Base-by-base conservation (phyloP, 2,113 vertebrate species). In the Oceanodroma tethys region DNA sequence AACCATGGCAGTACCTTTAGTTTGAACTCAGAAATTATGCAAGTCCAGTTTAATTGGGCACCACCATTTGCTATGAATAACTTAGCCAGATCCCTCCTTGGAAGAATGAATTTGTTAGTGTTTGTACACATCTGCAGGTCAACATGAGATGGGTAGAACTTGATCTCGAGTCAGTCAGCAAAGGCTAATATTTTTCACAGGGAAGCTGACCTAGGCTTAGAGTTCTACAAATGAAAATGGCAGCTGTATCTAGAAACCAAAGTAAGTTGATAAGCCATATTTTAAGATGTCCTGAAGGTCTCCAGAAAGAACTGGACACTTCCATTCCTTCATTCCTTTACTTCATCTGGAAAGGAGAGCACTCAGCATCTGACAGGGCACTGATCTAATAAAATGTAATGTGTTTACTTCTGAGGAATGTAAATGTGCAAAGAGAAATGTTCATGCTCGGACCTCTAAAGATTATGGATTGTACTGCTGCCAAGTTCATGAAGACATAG, bases 131-230 rank as follows among this genome's bases (percentile, higher is more conserved):
- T 40, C n/a, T 86, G n/a, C 48, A 88, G 40, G 17, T 58, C 50
- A 74, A 67, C n/a, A 22, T 0, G 2, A 86, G 50, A 88, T 16
- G 16, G n/a, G 50, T 52, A 84, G 76, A 86, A 89, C 32, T 32
- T 6, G 1, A 62, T 58, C 29, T 75, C 0, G 0, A 86, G 17
- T 55, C 32, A 55, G 21, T 42, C 56, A 66, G 26, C 32, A 59
- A 91, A 74, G 18, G 10, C 7, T 75, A 67, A 3, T 32, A 67
- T 32, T 63, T 67, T 59, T 48, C 52, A 52, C 13, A 52, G 16
- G 19, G 34, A 74, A 81, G 62, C 10, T 50, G 32, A 78, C 26
- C 32, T 42, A 81, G 23, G 42, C 16, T 67, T 21, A 52, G 23
- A 58, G 29, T n/a, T 83, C 38, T 50, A 59, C 32, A 63, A 74